Evolutionary conservation across 2,888 invertebrate genomes (phyloP), one percentile per base, ranked within the genome.

Genomic region (Melipona bicolor): DNA sequence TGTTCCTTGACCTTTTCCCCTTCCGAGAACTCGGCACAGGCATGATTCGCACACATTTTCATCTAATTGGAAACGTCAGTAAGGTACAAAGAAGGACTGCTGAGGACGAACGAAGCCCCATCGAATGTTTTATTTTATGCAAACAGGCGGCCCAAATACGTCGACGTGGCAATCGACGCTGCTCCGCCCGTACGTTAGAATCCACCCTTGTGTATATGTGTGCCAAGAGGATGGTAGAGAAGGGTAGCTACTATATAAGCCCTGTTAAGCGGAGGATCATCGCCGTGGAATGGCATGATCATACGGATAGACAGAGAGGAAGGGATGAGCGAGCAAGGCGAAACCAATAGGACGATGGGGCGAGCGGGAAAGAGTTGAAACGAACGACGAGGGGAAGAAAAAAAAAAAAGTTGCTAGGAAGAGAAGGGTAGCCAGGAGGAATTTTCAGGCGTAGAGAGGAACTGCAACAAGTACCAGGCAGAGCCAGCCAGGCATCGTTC

Each of bases 211-310:
- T 56, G 59, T 71, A 56, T 72, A 83, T 80, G 73, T 81, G 78
- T 79, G 76, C 70, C 77, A 65, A 81, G 86, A 81, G 83, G 77
- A 77, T 83, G 83, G 83, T 71, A 27, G 27, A 27, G 69, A 84
- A 83, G 79, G 84, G 79, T 70, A 76, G 87, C 74, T 84, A 61
- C 76, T 85, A 77, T 82, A 86, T 88, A 90, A 92, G 92, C 91
- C 88, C 84, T 85, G 87, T 78, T 87, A 88, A 92, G 89, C 92
- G 86, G 90, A 89, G 91, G 91, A 92, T 92, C 92, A 92, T 91
- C 91, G 88, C 89, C 84, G 91, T 91, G 92, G 91, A 92, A 92
- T 90, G 91, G 92, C 90, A 91, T 84, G 91, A 92, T 91, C 91
- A 91, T 91, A 90, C 89, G 88, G 90, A 79, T 85, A 88, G 89